Conservation (phyloP, 2,888 invertebrate species). For the Rugalucina vietnamica region DNA sequence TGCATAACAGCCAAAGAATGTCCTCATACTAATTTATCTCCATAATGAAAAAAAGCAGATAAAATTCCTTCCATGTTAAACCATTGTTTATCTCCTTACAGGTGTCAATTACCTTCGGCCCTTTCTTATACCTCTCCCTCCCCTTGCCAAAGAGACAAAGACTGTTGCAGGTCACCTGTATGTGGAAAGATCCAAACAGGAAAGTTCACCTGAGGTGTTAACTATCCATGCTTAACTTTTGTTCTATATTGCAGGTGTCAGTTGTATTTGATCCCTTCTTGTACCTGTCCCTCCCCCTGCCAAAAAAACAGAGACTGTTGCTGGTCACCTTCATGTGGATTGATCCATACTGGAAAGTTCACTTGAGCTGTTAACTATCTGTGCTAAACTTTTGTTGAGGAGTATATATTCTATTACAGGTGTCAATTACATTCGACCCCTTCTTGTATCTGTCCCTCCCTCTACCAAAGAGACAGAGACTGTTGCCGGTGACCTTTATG, state of each 20-base stretch:
- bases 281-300: slow-evolving; percentile 85
- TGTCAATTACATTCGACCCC: slow-evolving; percentile 86
- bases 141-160: slow-evolving; percentile 85
- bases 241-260: slow-evolving; percentile 83
- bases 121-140: slow-evolving; percentile 85
- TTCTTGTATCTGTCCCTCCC: slow-evolving; percentile 85
- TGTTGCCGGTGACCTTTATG: slow-evolving; percentile 83
- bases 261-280: slow-evolving; percentile 86
- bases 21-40: no score
- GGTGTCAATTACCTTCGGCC: slow-evolving; percentile 86
- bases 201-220: slow-evolving; percentile 82
- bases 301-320: slow-evolving; percentile 82
- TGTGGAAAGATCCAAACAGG: slow-evolving; percentile 82
- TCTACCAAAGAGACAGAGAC: slow-evolving; percentile 84
- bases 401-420: slow-evolving; percentile 81
- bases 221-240: no score
- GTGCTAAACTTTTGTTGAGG: no score
- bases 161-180: slow-evolving; percentile 81
- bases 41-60: no score
- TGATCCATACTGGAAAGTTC: slow-evolving; percentile 82
- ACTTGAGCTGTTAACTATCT: slow-evolving; percentile 81
- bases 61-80: no score
- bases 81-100: no score
- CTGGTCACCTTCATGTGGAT: slow-evolving; percentile 84
- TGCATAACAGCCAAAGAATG: no score